Evolutionary conservation across 2,797 vertebrate genomes (phyloP), one percentile per base, ranked within the genome.

Genomic region (Halcyon chelicuti): DNA sequence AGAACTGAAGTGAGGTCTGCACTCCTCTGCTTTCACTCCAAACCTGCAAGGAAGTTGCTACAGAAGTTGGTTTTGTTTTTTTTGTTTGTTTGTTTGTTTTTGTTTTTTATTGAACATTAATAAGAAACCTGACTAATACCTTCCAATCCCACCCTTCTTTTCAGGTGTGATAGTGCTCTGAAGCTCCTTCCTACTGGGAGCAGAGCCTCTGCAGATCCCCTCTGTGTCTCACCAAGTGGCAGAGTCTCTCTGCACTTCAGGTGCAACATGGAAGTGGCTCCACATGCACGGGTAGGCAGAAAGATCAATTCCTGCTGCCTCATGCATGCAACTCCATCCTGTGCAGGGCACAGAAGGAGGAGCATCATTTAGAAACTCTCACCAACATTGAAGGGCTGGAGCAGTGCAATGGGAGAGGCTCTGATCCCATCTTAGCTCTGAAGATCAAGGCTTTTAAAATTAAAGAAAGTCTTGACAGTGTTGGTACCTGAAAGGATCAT

Each of bases 201-300:
- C 33, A 12, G 18, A 11, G 21, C 47, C 8, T 33, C 26, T 37
- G 74, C 60, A 58, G 49, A 28, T 16, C 6, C 49, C 37, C 20
- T 15, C 0, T 0, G 49, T 3, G 8, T 16, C 9, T 20, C 2
- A 1, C 9, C 17, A 1, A 35, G 58, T 1, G 0, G 4, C 42
- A 66, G 21, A 14, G 14, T 62, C 18, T n/a, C 17, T 61, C 62
- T 61, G 44, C 23, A 3, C 21, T 39, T 61, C 8, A 70, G 51
- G n/a, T 67, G 65, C 2, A 18, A 8, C 5, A 1, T 2, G 15
- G 29, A 70, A 51, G 16, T 7, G 73, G 12, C 15, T 79, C 29
- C 75, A n/a, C 10, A 3, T 1, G 28, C 9, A 0, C 2, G 7
- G 23, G n/a, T 16, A 25, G 35, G 16, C 9, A 37, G 39, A 51